Evolutionary conservation across 2,797 vertebrate genomes (phyloP).

Genomic region (Petrocephalus sullivani): DNA sequence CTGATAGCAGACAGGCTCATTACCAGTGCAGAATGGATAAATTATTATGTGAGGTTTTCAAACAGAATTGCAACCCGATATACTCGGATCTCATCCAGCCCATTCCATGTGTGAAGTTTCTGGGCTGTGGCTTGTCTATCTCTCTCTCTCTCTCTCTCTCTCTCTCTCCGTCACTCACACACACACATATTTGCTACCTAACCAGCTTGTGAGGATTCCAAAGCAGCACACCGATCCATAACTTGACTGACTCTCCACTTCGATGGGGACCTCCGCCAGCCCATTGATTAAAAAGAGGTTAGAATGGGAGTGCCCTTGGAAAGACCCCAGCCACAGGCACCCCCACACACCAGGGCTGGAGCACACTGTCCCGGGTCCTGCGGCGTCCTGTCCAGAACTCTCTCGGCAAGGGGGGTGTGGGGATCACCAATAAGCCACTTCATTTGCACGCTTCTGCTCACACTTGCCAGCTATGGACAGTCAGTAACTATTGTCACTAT

Average conservation of each 20-base stretch:
- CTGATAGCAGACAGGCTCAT: background rate
- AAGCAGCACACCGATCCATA: conserved; percentile 18
- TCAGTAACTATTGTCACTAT: background rate
- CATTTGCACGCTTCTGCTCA: background rate
- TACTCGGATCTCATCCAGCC: background rate
- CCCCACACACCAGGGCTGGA: background rate
- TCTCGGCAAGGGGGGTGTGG: background rate
- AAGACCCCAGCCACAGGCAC: background rate
- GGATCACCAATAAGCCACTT: background rate
- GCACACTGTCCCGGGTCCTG: background rate
- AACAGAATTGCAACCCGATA: background rate
- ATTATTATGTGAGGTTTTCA: background rate
- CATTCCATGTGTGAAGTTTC: background rate
- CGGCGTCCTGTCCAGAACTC: background rate
- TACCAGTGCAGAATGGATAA: background rate
- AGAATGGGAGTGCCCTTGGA: background rate
- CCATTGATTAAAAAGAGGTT: conserved; percentile 6
- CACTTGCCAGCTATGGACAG: background rate
- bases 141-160: background rate
- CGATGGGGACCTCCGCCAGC: conserved; percentile 13
- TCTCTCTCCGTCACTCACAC: background rate
- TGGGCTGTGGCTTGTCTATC: background rate
- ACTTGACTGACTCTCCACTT: conserved; percentile 25
- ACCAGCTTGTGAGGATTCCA: conserved; percentile 11
- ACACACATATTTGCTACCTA: background rate